A percentile compares a stretch with the other conserved stretches of the same genome.
phyloP scores from a whole-genome alignment of 2,888 invertebrate species.

The Gastrophysa polygoni region DNA sequence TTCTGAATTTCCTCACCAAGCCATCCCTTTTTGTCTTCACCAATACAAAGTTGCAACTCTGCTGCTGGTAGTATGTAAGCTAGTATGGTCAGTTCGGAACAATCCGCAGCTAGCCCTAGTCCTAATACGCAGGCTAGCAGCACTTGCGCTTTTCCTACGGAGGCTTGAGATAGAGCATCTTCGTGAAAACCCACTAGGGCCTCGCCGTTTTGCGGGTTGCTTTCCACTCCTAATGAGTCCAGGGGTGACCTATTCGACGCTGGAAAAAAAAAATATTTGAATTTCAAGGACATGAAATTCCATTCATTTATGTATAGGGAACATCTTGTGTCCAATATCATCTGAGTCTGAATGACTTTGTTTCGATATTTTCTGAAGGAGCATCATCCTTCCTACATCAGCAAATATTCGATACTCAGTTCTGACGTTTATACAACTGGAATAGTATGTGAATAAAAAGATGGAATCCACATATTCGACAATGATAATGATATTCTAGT shows the following conservation, averaged over 20 bases:
- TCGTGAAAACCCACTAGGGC: slow-evolving; percentile 76
- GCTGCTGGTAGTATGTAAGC: slow-evolving; percentile 77
- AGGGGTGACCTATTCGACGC: slow-evolving; percentile 35
- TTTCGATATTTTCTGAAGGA: no score
- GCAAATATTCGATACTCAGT: no score
- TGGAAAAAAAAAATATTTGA: slow-evolving; percentile 5
- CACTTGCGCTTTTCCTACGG: slow-evolving; percentile 72
- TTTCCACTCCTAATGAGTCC: slow-evolving; percentile 32
- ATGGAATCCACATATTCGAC: no score
- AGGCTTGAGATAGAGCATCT: slow-evolving; percentile 77
- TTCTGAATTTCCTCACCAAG: slow-evolving; percentile 70
- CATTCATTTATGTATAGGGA: no score
- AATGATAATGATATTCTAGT: no score
- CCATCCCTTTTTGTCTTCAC: slow-evolving; percentile 75
- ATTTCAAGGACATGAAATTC: no score
- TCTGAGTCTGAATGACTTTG: no score
- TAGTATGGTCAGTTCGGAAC: slow-evolving; percentile 71
- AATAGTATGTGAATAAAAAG: no score
- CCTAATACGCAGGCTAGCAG: slow-evolving; percentile 69
- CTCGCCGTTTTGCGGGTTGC: slow-evolving; percentile 48
- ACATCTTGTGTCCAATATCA: no score
- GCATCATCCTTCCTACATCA: no score
- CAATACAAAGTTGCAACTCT: slow-evolving; percentile 78
- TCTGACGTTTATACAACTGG: no score
- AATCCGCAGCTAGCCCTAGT: slow-evolving; percentile 71